Evolutionary conservation across 37 sponge, comb jelly and placozoan genomes (phyloP).

Genomic region (Halisarca cf. caerulea): DNA sequence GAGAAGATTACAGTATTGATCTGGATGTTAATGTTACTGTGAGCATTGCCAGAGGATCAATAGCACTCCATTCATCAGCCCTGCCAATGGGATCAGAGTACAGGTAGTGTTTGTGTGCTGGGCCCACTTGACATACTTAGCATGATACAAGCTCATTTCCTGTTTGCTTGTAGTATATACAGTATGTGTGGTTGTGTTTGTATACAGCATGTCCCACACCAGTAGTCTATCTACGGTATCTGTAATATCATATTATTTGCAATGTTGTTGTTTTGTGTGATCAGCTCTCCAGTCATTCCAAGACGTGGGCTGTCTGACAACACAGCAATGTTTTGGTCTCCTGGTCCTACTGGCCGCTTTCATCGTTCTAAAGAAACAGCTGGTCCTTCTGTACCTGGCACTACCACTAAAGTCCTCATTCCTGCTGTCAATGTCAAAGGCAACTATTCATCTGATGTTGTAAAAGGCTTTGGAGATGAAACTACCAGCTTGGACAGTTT

Average conservation of each 20-base stretch:
- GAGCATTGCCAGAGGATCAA: conserved; percentile 63
- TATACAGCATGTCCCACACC: too few relatives aligned
- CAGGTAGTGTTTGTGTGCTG: neutral
- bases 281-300: neutral
- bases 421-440: conserved; percentile 66
- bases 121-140: too few relatives aligned
- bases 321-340: neutral
- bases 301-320: conserved; percentile 1
- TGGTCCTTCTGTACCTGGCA: neutral
- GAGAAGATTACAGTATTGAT: conserved; percentile 41
- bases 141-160: too few relatives aligned
- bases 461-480: neutral
- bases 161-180: too few relatives aligned
- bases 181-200: too few relatives aligned
- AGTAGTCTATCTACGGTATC: too few relatives aligned
- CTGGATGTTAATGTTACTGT: conserved; percentile 69
- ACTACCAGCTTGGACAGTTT: neutral
- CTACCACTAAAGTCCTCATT: conserved; percentile 33
- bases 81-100: neutral
- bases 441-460: conserved; percentile 68
- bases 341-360: neutral
- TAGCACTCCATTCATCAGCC: conserved; percentile 3
- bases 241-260: too few relatives aligned
- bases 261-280: neutral
- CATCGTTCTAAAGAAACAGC: neutral